A percentile compares a stretch with the other conserved stretches of the same genome.
phyloP scores from a whole-genome alignment of 2,797 vertebrate species.

The Esox lucius region DNA sequence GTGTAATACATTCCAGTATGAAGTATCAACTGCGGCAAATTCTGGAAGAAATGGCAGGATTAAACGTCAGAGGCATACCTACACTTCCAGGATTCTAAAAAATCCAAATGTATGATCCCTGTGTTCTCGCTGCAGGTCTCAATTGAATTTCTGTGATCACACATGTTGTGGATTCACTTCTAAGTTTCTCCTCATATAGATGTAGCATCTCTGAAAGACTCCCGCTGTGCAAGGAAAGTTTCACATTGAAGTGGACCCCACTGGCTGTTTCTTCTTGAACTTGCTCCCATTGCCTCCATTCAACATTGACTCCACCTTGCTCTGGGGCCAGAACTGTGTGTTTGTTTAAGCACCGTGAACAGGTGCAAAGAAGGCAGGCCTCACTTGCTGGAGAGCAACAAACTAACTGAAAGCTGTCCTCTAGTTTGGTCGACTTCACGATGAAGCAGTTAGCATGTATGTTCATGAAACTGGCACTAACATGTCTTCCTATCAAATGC shows the following conservation, averaged over 20 bases:
- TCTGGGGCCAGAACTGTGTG: slow-evolving; percentile 10
- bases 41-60: too few relatives aligned
- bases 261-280: slow-evolving; percentile 20
- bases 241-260: slow-evolving; percentile 28
- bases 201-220: slow-evolving; percentile 26
- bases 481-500: too few relatives aligned
- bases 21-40: too few relatives aligned
- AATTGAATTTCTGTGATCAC: slow-evolving; percentile 6
- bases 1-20: slow-evolving; percentile 35
- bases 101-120: too few relatives aligned
- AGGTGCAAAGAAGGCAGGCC: slow-evolving; percentile 26
- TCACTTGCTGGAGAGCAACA: slow-evolving; percentile 33
- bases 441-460: too few relatives aligned
- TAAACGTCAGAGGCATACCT: too few relatives aligned
- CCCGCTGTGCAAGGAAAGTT: slow-evolving; percentile 15
- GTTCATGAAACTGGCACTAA: too few relatives aligned
- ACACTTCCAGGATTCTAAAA: too few relatives aligned
- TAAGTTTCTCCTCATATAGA: neutral
- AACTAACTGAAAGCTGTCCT: slow-evolving; percentile 29
- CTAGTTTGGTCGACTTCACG: too few relatives aligned
- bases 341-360: slow-evolving; percentile 16
- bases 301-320: slow-evolving; percentile 17
- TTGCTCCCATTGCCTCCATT: slow-evolving; percentile 30
- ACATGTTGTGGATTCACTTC: too few relatives aligned
- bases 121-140: slow-evolving; percentile 18